Evolutionary conservation across 2,797 vertebrate genomes (phyloP), one percentile per base, ranked within the genome.

Genomic region (Heliangelus exortis): DNA sequence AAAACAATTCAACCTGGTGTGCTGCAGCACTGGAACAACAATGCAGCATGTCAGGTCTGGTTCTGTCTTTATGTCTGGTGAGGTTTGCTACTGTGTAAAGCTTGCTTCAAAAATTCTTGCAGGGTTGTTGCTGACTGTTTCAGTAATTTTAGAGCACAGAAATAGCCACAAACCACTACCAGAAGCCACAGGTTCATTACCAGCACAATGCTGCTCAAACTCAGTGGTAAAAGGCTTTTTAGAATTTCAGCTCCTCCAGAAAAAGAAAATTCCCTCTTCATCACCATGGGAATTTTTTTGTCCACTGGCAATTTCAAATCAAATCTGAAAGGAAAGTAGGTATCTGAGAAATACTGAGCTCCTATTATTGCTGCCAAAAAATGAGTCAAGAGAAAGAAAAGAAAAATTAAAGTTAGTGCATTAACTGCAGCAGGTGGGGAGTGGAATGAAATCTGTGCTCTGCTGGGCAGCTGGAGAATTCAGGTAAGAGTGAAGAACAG

Each of bases 401-500:
- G 28, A 68, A 7, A 13, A 78, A 54, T 21, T 33, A 17, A 58
- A 77, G 6, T 61, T 6, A 50, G 31, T 3, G 17, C 23, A 23
- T 29, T 34, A 43, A 45, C 7, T 2, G 33, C 33, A 63, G 43
- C 0, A 0, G 65, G 36, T 18, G 41, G 75, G 15, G 36, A 54
- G 53, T 31, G 50, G 59, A 51, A 57, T 15, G 19, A 29, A 51
- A 12, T 7, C 33, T 58, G 45, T 36, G 34, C 39, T 45, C 20
- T 12, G 39, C 53, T 28, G 39, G 57, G 71, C 43, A 82, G 79
- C 57, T 51, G 50, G 39, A 72, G 25, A 21, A 10, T 31, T 53
- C 2, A 18, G 13, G 26, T 15, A 23, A 62, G 20, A 19, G 8
- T 0, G 4, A 57, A 1, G 31, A 12, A 18, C 6, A 58, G 29